phyloP scores from a whole-genome alignment of 2,888 invertebrate species.

The Drosophila setosimentum region DNA sequence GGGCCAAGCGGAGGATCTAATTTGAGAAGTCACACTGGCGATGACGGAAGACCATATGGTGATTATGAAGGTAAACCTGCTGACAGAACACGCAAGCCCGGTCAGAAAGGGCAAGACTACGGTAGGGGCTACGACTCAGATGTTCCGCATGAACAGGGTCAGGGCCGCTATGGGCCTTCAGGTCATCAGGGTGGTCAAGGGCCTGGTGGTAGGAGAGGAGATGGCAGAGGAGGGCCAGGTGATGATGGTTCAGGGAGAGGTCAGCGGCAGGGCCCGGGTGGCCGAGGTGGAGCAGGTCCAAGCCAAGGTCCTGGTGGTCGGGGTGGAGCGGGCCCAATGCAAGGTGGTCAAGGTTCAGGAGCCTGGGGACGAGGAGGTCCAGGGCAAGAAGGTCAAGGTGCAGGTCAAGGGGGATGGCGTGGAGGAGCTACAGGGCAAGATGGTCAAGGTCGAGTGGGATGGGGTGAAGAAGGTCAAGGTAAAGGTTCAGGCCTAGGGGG shows the following conservation, averaged over 20 bases:
- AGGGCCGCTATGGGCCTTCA: background rate
- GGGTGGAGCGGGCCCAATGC: no score
- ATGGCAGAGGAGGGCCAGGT: background rate
- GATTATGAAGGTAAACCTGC: background rate
- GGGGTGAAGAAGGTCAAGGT: no score
- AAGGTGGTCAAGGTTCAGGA: no score
- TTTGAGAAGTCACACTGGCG: background rate
- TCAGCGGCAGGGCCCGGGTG: background rate
- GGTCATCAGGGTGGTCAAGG: conserved; percentile 1
- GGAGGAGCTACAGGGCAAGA: no score
- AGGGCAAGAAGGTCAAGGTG: no score
- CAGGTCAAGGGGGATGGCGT: no score
- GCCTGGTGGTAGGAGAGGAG: background rate
- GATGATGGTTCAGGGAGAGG: background rate
- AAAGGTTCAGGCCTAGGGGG: no score
- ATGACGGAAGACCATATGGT: conserved; percentile 9
- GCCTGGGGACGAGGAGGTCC: no score
- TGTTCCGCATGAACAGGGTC: background rate
- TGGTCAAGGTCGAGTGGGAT: no score
- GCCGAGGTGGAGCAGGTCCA: conserved; percentile 4
- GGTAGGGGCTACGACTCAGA: background rate
- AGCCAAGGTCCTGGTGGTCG: background rate
- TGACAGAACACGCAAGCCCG: background rate
- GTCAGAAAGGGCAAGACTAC: conserved; percentile 11
- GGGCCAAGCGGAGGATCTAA: conserved; percentile 9